Evolutionary conservation across 1,140 invertebrate species (phyloP), one percentile per base, ranked within the genome.

Genomic region (Cherax destructor): DNA sequence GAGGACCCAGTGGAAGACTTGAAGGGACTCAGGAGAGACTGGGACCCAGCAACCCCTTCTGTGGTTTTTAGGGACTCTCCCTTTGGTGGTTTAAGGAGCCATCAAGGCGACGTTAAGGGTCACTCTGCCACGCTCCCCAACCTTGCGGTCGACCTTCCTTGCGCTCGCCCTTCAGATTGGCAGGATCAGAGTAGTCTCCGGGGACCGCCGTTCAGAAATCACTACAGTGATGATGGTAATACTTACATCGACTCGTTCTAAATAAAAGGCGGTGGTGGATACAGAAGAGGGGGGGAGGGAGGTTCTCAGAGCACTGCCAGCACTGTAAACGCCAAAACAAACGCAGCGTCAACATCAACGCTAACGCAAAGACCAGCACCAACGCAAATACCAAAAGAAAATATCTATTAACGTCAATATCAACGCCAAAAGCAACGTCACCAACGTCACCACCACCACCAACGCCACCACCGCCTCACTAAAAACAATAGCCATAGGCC

Each of bases 21-120:
- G 30, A 41, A 41, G 30, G 30, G 30, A 41, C 30, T 41, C 30
- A 24, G 3, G 56, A 13, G 74, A 76, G n/a, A 21, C 47, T 13
- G 13, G 13, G 52, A 16, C 52, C 61, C 83, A 47, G 50, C 72
- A 52, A 77, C 77, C 24, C 52, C 77, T 80, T 88, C 86, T 88
- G 86, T 77, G 86, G 86, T 88, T 52, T 41, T 52, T 52, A 76
- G 52, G 18, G 86, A 80, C 86, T 88, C 86, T 88, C 56, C 21
- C 41, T 76, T 41, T 69, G 72, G 86, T 88, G 86, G 80, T 88
- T 88, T 88, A 88, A 80, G 86, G 86, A 4, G 76, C 86, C 78
- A 79, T 88, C 61, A 52, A 4, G 59, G 16, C 30, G 16, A 6
- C 56, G 13, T 16, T 76, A 61, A 80, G 74, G 74, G 41, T 69